Evolutionary conservation across 2,888 invertebrate species (phyloP).

Genomic region (Anarsia innoxiella): DNA sequence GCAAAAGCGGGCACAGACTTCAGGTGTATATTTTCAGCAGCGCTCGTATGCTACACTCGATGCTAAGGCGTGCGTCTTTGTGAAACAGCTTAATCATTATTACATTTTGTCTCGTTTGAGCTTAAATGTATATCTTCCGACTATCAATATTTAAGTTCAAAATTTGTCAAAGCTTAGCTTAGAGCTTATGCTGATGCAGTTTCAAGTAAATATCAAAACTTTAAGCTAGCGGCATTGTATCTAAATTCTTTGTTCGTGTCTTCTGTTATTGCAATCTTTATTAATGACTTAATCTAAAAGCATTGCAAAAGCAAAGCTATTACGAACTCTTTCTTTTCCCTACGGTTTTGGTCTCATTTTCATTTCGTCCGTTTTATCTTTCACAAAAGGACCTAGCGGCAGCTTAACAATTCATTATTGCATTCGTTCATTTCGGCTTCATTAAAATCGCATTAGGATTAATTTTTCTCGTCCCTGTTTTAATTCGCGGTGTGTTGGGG

Average conservation of each 20-base stretch:
- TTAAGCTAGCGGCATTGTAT: no score
- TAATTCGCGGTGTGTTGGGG: constrained; percentile 70
- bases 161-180: no score
- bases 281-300: no score
- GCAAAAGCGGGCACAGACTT: constrained; percentile 73
- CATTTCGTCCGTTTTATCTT: constrained; percentile 32
- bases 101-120: constrained; percentile 58
- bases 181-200: no score
- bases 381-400: constrained; percentile 53
- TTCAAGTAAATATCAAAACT: no score
- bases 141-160: no score
- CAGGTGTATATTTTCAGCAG: constrained; percentile 75
- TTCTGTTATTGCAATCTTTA: no score
- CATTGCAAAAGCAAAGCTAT: no score
- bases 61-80: constrained; percentile 68
- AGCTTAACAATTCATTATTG: constrained; percentile 69
- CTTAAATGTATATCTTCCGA: constrained; percentile 23
- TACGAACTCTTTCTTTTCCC: constrained; percentile 13
- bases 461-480: constrained; percentile 73
- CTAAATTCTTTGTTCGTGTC: no score
- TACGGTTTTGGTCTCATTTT: constrained; percentile 31
- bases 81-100: constrained; percentile 68
- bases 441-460: constrained; percentile 76
- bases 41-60: constrained; percentile 68
- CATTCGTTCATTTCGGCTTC: constrained; percentile 71